Evolutionary conservation across 2,113 vertebrate genomes (phyloP).

Genomic region (Syrrhaptes paradoxus): DNA sequence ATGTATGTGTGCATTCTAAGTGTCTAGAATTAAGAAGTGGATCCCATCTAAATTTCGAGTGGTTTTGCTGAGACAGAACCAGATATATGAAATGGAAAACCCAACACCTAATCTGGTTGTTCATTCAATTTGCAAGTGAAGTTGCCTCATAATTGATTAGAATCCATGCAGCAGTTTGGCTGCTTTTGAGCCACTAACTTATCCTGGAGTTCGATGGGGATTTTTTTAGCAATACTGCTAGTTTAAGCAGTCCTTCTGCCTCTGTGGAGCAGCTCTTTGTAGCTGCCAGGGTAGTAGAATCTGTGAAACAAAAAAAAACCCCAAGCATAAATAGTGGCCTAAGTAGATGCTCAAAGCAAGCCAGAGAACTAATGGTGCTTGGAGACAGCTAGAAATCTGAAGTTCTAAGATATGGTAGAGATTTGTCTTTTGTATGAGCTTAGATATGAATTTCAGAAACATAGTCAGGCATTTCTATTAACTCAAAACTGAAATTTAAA

Average conservation of each 20-base stretch:
- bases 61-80: neutral
- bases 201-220: neutral
- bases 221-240: neutral
- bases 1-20: neutral
- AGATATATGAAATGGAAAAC: neutral
- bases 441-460: neutral
- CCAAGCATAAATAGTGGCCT: neutral
- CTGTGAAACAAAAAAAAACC: neutral
- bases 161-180: neutral
- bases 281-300: neutral
- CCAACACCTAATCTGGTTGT: fast-evolving
- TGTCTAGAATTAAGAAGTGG: neutral
- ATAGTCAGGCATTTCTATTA: neutral
- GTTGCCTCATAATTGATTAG: neutral
- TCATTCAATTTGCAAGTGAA: neutral
- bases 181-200: neutral
- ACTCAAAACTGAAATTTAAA: neutral
- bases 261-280: neutral
- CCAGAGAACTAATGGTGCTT: neutral
- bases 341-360: neutral
- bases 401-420: neutral
- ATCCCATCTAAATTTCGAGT: neutral
- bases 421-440: neutral
- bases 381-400: neutral
- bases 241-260: neutral